Conservation (phyloP, 2,888 invertebrate species). For the Pseudanteris insignis region DNA sequence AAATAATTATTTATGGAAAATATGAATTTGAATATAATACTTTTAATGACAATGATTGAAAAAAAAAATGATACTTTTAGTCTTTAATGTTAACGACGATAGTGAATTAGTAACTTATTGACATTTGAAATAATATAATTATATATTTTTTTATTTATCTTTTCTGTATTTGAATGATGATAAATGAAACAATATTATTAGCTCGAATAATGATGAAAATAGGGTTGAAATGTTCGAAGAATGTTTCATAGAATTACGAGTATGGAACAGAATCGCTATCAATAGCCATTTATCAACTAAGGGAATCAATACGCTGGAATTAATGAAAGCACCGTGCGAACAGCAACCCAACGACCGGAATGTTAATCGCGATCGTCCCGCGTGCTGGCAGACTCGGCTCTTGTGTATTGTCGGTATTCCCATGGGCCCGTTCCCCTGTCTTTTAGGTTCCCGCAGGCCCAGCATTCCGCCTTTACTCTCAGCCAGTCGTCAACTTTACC, state of each 20-base stretch:
- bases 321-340: slow-evolving; percentile 67
- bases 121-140: no score
- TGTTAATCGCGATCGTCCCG: slow-evolving; percentile 67
- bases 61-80: no score
- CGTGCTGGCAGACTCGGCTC: slow-evolving; percentile 58
- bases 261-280: slow-evolving; percentile 65
- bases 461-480: slow-evolving; percentile 43
- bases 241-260: no score
- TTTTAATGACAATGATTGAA: no score
- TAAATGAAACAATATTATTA: background rate
- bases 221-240: slow-evolving; percentile 40
- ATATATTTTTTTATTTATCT: no score
- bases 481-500: slow-evolving; percentile 47
- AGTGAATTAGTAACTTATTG: no score
- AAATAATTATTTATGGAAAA: no score
- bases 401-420: slow-evolving; percentile 53
- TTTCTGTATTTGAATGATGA: no score
- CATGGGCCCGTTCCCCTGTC: slow-evolving; percentile 48
- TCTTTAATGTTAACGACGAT: no score
- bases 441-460: slow-evolving; percentile 31
- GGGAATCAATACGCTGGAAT: slow-evolving; percentile 67
- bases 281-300: slow-evolving; percentile 67
- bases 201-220: slow-evolving; percentile 33
- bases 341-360: slow-evolving; percentile 66
- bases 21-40: no score